Evolutionary conservation across 2,113 vertebrate species (phyloP), one percentile per base, ranked within the genome.

Genomic region (Mesocricetus auratus): DNA sequence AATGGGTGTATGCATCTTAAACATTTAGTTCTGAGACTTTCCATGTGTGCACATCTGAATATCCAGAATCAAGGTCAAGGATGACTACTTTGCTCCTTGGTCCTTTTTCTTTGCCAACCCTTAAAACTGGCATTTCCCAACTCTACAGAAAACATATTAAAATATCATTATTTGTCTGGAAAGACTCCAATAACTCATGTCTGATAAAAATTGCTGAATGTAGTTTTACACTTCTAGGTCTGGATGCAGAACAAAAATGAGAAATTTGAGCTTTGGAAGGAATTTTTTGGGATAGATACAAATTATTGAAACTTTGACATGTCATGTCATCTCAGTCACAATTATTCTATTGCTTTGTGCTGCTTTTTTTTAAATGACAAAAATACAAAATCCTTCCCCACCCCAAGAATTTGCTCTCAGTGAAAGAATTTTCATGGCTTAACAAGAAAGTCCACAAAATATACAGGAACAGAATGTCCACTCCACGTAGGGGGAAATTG

Each of bases 131-230:
- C 62, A 68, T 83, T 77, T 36, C 10, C 33, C 3, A 78, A 75
- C 56, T 86, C 85, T 13, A 73, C 17, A 83, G 92, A 97, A 96
- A 68, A 96, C 31, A 81, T 33, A 68, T 92, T 95, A 90, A 89
- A 69, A 93, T 62, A 86, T 47, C 50, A 89, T 91, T 87, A 82
- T 73, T 96, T 94, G 50, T 74, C 83, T 97, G 91, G 96, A 95
- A 95, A 91, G 96, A 93, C 45, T 96, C 93, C 96, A 96, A 15
- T 95, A 36, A 94, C 69, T 97, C 45, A 82, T 96, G 96, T 94
- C 88, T 96, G 95, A 95, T 93, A 95, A 95, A 97, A 97, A 96
- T 90, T 97, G 95, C 91, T 97, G 86, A 95, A 95, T 94, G 39
- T 82, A 94, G 92, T 96, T 39, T 64, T 86, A 92, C 85, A 91